A percentile compares a stretch with the other conserved stretches of the same genome.
These are phyloP conservation scores for Martes martes DNA, from an alignment of 2,113 vertebrate genomes.

Conservation along the genomic window DNA sequence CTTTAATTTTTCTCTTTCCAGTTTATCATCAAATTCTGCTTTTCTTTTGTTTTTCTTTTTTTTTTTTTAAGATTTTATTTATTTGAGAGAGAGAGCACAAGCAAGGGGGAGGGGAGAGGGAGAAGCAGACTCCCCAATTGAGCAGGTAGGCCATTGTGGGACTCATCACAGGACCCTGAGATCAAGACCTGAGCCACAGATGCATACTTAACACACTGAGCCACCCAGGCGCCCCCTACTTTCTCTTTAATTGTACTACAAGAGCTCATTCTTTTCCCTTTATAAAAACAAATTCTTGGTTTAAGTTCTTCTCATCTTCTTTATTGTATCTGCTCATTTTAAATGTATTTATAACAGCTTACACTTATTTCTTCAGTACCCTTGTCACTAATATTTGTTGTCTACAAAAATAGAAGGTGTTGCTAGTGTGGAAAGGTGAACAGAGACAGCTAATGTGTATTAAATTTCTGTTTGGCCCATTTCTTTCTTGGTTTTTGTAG, in stretches of 20 bases:
- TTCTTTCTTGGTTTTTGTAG: background rate
- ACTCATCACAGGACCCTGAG: too few relatives aligned
- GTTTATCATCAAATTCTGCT: background rate
- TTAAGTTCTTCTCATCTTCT: background rate
- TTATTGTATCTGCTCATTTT: background rate
- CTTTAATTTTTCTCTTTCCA: background rate
- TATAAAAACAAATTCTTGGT: background rate
- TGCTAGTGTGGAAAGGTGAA: background rate
- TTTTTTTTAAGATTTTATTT: too few relatives aligned
- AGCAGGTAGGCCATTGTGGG: too few relatives aligned
- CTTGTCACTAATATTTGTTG: background rate
- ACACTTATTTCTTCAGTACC: background rate
- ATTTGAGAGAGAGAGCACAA: too few relatives aligned
- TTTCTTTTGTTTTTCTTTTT: background rate
- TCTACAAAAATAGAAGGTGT: background rate
- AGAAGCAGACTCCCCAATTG: too few relatives aligned
- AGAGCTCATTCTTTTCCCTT: background rate
- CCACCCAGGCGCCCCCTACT: background rate
- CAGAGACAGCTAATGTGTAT: background rate
- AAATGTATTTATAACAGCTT: background rate
- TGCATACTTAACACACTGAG: too few relatives aligned
- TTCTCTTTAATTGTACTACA: background rate
- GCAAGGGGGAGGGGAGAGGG: too few relatives aligned
- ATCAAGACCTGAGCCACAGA: too few relatives aligned
- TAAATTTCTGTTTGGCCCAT: background rate